Evolutionary conservation across 2,888 invertebrate genomes (phyloP).

Genomic region (Hoplodrina blanda): DNA sequence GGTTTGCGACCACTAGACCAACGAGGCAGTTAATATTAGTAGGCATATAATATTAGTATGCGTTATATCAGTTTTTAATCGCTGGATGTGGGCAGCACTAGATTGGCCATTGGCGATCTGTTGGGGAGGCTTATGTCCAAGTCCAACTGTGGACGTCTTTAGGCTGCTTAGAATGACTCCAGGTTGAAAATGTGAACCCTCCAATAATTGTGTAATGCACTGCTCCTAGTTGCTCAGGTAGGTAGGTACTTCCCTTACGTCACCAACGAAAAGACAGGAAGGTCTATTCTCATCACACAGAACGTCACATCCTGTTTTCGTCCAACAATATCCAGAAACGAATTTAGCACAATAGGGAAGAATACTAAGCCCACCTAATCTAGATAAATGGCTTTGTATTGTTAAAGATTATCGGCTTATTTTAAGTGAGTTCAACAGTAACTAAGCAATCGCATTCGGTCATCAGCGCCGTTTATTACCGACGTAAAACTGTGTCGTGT

Average conservation of each 20-base stretch:
- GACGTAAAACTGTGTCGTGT: background rate
- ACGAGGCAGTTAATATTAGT: too few species aligned
- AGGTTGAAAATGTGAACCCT: too few species aligned
- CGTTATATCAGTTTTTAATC: too few species aligned
- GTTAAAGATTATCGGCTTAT: slow-evolving; percentile 36
- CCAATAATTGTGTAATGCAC: too few species aligned
- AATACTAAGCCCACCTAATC: slow-evolving; percentile 33
- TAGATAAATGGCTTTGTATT: slow-evolving; percentile 40
- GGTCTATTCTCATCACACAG: slow-evolving; percentile 7
- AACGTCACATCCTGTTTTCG: slow-evolving; percentile 49
- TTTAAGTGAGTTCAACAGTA: slow-evolving; percentile 8
- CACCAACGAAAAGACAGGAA: slow-evolving; percentile 18
- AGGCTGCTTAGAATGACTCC: too few species aligned
- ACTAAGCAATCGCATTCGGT: slow-evolving; percentile 34
- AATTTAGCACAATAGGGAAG: slow-evolving; percentile 39
- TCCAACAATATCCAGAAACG: slow-evolving; percentile 9
- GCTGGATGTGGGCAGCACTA: too few species aligned
- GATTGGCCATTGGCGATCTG: too few species aligned
- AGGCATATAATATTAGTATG: too few species aligned
- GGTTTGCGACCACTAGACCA: too few species aligned
- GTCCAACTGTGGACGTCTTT: too few species aligned
- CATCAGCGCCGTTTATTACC: slow-evolving; percentile 22
- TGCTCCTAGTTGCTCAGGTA: background rate
- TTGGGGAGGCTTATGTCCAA: too few species aligned
- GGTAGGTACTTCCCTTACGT: background rate